Conservation (phyloP, 2,888 invertebrate species). For the Lasioglossum malachurum region DNA sequence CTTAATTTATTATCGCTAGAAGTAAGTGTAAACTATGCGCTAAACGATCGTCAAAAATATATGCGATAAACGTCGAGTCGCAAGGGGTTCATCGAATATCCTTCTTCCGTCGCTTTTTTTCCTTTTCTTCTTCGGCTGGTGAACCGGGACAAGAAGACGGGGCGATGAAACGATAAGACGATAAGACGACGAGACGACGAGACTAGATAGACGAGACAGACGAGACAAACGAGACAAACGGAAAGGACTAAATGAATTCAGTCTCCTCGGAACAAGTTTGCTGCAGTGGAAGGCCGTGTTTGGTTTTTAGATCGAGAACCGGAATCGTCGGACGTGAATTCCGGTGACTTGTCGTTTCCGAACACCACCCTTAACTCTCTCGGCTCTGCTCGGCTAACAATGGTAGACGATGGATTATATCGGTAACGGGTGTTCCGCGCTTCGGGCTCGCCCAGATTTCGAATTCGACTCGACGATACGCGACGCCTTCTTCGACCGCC, state of each 20-base stretch:
- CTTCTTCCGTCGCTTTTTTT: background rate
- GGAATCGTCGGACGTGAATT: slow-evolving; percentile 38
- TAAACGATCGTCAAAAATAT: slow-evolving; percentile 60
- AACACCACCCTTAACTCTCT: background rate
- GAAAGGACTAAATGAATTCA: slow-evolving; percentile 46
- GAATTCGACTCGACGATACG: background rate
- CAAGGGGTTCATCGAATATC: slow-evolving; percentile 28
- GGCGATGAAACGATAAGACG: slow-evolving; percentile 4
- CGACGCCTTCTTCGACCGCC: background rate
- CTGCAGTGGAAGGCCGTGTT: slow-evolving; percentile 71
- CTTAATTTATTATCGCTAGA: slow-evolving; percentile 41
- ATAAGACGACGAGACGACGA: slow-evolving; percentile 3
- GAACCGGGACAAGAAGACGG: background rate
- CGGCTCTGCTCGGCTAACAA: slow-evolving; percentile 8
- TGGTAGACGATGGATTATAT: slow-evolving; percentile 60
- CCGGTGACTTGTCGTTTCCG: background rate
- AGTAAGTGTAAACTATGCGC: slow-evolving; percentile 57
- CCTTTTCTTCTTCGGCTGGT: background rate
- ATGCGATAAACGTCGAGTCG: slow-evolving; percentile 37
- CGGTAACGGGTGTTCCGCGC: slow-evolving; percentile 34
- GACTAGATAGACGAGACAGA: background rate
- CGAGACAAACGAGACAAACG: slow-evolving; percentile 8
- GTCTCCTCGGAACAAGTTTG: slow-evolving; percentile 68
- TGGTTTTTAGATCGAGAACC: slow-evolving; percentile 61
- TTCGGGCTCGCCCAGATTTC: background rate